phyloP scores from a whole-genome alignment of 2,113 vertebrate species.

The Ictalurus punctatus region DNA sequence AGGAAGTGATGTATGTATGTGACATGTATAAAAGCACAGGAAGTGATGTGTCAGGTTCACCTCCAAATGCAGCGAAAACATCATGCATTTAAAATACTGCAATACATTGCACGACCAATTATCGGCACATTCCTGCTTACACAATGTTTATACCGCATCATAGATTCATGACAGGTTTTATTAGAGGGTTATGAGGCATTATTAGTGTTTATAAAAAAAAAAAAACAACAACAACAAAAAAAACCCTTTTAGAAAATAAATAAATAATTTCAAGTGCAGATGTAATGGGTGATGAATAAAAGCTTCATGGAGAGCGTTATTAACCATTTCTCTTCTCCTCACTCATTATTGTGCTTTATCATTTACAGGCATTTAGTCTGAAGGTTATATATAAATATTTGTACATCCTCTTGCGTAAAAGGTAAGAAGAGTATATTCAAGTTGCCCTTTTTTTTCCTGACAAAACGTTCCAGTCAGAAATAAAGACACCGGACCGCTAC shows the following conservation, averaged over 20 bases:
- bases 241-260: neutral
- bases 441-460: neutral
- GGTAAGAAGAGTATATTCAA: neutral
- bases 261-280: too few species aligned
- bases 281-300: neutral
- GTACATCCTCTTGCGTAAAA: neutral
- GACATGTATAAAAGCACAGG: too few species aligned
- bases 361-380: slow-evolving; percentile 14
- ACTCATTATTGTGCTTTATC: neutral
- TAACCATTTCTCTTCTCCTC: neutral
- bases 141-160: neutral
- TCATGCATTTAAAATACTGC: neutral
- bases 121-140: neutral
- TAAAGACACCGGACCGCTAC: neutral
- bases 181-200: neutral
- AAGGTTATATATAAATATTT: neutral
- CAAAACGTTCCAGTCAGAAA: neutral
- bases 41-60: neutral
- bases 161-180: neutral
- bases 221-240: neutral
- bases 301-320: neutral
- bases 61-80: neutral
- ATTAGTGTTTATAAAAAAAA: neutral
- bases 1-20: neutral
- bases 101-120: neutral